These are phyloP conservation scores for Drosophila diplacantha DNA, from an alignment of 2,888 invertebrate genomes.

Conservation along the genomic window DNA sequence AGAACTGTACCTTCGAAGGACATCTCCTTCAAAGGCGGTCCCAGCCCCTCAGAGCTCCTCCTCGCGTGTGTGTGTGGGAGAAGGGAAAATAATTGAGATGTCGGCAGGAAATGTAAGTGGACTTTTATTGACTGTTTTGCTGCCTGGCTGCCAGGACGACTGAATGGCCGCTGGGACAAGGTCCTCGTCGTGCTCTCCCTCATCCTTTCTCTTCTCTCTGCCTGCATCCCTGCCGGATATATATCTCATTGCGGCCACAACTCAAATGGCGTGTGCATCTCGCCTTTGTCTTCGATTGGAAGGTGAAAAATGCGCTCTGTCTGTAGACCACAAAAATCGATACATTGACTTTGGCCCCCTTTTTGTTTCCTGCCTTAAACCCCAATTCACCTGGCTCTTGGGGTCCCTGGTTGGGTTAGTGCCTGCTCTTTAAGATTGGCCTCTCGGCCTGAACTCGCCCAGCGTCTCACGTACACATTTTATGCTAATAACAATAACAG, in stretches of 20 bases:
- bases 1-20: slow-evolving; percentile 8
- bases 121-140: slow-evolving; percentile 69
- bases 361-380: not conserved
- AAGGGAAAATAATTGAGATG: slow-evolving; percentile 66
- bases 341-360: slow-evolving; percentile 45
- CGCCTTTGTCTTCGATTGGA: slow-evolving; percentile 48
- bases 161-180: slow-evolving; percentile 34
- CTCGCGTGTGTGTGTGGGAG: slow-evolving; percentile 3
- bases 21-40: slow-evolving; percentile 10
- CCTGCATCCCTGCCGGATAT: not conserved
- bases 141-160: slow-evolving; percentile 44
- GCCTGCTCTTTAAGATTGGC: slow-evolving; percentile 31
- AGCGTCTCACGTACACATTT: slow-evolving; percentile 29
- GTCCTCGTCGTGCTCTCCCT: slow-evolving; percentile 10
- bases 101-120: slow-evolving; percentile 68
- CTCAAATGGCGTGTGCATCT: slow-evolving; percentile 51
- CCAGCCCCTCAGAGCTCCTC: not conserved
- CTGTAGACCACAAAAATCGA: slow-evolving; percentile 52
- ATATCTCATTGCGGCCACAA: slow-evolving; percentile 32
- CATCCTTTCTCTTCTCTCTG: not conserved
- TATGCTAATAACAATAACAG: slow-evolving; percentile 40
- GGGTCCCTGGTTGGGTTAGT: slow-evolving; percentile 13
- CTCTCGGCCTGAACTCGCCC: not conserved
- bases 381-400: not conserved
- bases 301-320: slow-evolving; percentile 44